phyloP scores from a whole-genome alignment of 2,888 invertebrate genomes.

The Brenthis ino region DNA sequence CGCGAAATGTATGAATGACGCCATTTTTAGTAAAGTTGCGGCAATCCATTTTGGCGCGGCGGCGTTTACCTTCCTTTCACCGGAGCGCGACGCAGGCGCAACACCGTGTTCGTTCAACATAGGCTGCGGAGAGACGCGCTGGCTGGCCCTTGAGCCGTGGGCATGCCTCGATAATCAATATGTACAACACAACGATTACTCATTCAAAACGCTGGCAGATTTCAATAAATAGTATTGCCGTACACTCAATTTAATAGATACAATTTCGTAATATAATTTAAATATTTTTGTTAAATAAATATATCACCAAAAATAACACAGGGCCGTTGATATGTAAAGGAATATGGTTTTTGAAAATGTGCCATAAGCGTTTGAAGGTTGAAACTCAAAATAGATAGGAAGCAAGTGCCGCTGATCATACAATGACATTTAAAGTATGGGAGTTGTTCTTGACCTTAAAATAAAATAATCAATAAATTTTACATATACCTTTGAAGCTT shows the following conservation, averaged over 20 bases:
- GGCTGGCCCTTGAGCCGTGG: slow-evolving; percentile 57
- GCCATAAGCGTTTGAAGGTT: slow-evolving; percentile 16
- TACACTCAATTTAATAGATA: background rate
- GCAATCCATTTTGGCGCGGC: slow-evolving; percentile 72
- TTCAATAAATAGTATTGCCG: background rate
- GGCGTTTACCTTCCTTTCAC: slow-evolving; percentile 80
- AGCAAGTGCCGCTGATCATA: slow-evolving; percentile 13
- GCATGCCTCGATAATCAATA: slow-evolving; percentile 43
- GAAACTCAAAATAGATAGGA: slow-evolving; percentile 12
- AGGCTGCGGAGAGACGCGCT: slow-evolving; percentile 59
- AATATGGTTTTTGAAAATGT: background rate
- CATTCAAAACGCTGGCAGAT: slow-evolving; percentile 33
- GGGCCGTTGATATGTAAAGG: background rate
- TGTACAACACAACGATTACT: slow-evolving; percentile 37
- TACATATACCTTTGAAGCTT: background rate
- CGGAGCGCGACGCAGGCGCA: slow-evolving; percentile 49
- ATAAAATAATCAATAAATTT: slow-evolving; percentile 3
- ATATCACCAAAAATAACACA: background rate
- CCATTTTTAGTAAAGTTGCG: slow-evolving; percentile 78
- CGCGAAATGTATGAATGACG: slow-evolving; percentile 75
- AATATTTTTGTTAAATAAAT: background rate
- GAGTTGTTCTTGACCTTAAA: slow-evolving; percentile 5
- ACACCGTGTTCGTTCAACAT: slow-evolving; percentile 41
- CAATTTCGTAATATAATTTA: background rate
- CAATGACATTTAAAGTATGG: slow-evolving; percentile 17